Conservation (phyloP, 2,888 invertebrate species). For the Papilio gigon region DNA sequence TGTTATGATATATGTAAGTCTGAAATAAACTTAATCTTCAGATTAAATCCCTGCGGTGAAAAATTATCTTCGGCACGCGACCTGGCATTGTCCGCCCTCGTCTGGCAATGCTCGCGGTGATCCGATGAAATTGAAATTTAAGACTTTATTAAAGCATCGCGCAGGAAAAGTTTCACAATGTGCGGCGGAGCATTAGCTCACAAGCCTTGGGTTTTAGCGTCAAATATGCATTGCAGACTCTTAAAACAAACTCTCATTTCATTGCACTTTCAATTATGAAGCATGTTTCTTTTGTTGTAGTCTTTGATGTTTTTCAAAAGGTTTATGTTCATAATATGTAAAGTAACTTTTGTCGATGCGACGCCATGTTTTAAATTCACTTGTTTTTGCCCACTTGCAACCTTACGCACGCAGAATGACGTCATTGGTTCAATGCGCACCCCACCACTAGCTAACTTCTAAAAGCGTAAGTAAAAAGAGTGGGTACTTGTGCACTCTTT, state of each 20-base stretch:
- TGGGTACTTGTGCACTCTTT: slow-evolving; percentile 46
- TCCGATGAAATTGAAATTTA: slow-evolving; percentile 76
- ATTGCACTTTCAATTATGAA: not conserved
- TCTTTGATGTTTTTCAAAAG: not conserved
- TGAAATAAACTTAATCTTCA: slow-evolving; percentile 25
- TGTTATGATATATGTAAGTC: slow-evolving; percentile 11
- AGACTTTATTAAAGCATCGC: slow-evolving; percentile 63
- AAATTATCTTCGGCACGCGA: slow-evolving; percentile 55
- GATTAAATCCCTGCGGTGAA: slow-evolving; percentile 45
- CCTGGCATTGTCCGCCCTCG: slow-evolving; percentile 57
- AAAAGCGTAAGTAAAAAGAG: slow-evolving; percentile 47
- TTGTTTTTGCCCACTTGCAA: slow-evolving; percentile 42
- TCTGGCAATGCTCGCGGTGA: slow-evolving; percentile 57
- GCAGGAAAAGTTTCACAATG: slow-evolving; percentile 49
- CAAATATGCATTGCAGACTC: slow-evolving; percentile 14
- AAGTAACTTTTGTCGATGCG: not conserved
- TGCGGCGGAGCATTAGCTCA: slow-evolving; percentile 30
- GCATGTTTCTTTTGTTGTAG: not conserved
- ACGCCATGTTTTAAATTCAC: slow-evolving; percentile 48
- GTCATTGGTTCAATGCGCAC: slow-evolving; percentile 77
- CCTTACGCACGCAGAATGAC: slow-evolving; percentile 55
- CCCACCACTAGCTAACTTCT: slow-evolving; percentile 53
- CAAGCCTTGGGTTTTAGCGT: slow-evolving; percentile 14
- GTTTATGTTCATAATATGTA: not conserved
- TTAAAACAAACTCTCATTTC: not conserved